Percentiles rank a stretch among this genome's conserved stretches.
Evolutionary conservation across 64 coral and sea anemone genomes (phyloP).

Genomic region (Montipora cactus): DNA sequence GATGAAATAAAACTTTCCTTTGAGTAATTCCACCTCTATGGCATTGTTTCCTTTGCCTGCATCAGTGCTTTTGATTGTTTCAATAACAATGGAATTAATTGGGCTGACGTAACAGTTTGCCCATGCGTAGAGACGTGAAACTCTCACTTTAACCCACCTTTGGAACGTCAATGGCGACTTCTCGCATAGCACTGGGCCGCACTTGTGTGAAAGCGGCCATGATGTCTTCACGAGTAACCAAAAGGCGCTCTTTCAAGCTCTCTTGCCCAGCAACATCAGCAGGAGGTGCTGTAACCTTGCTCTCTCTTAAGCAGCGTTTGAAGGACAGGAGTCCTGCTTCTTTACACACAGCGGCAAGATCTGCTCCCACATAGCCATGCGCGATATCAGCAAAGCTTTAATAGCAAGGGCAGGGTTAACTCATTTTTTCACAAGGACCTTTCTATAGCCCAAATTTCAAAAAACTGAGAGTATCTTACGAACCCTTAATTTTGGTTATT

Average conservation of each 20-base stretch:
- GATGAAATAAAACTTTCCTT: too few species aligned
- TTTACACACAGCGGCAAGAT: conserved; percentile 92
- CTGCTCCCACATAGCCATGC: conserved; percentile 97
- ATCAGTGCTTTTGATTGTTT: too few species aligned
- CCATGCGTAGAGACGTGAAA: too few species aligned
- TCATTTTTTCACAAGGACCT: too few species aligned
- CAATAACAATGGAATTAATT: too few species aligned
- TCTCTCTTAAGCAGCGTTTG: conserved; percentile 78
- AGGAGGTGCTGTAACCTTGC: background rate
- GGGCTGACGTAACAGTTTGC: too few species aligned
- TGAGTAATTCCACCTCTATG: too few species aligned
- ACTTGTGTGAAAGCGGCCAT: conserved; percentile 83
- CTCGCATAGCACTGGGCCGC: conserved; percentile 96
- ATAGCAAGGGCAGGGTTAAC: background rate
- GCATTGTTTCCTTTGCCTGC: too few species aligned
- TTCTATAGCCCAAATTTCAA: too few species aligned
- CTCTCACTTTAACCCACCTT: conserved; percentile 61
- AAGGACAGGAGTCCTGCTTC: conserved; percentile 89
- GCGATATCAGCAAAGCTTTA: conserved; percentile 87
- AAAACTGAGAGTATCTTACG: too few species aligned
- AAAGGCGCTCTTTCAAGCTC: conserved; percentile 64
- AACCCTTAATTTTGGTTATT: too few species aligned
- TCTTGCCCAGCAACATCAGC: background rate
- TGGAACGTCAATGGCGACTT: conserved; percentile 95
- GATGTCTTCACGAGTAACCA: conserved; percentile 75